phyloP scores from a whole-genome alignment of 2,797 vertebrate species.

The Myripristis murdjan region DNA sequence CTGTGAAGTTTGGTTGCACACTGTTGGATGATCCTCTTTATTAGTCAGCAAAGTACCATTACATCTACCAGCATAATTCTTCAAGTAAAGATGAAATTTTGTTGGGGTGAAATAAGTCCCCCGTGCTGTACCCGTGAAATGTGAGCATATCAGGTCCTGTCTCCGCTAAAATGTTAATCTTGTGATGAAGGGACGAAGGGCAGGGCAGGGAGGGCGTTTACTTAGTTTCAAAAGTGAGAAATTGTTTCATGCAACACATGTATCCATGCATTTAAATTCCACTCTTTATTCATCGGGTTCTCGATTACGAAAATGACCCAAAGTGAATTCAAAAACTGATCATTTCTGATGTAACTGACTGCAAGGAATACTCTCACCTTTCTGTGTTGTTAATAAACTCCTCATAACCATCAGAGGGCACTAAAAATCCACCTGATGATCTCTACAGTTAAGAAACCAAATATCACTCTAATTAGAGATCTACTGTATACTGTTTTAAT shows the following conservation, averaged over 20 bases:
- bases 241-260: slow-evolving; percentile 7
- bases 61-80: slow-evolving; percentile 38
- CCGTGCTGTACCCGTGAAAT: not conserved
- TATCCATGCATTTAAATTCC: slow-evolving; percentile 16
- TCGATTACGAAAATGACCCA: slow-evolving; percentile 38
- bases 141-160: not conserved
- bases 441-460: slow-evolving; percentile 6
- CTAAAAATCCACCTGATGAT: slow-evolving; percentile 76
- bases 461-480: not conserved
- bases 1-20: slow-evolving; percentile 62
- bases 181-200: not conserved
- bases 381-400: slow-evolving; percentile 22
- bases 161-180: not conserved
- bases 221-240: not conserved
- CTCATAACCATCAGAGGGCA: slow-evolving; percentile 79
- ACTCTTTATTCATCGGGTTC: slow-evolving; percentile 23
- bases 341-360: slow-evolving; percentile 65
- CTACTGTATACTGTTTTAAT: not conserved
- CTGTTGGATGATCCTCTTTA: slow-evolving; percentile 63
- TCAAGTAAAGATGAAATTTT: slow-evolving; percentile 38
- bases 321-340: slow-evolving; percentile 39
- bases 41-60: slow-evolving; percentile 56
- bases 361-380: slow-evolving; percentile 59
- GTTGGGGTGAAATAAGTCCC: slow-evolving; percentile 20
- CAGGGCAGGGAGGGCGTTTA: no score